These are phyloP conservation scores for Cydia pomonella DNA, from an alignment of 1,140 invertebrate genomes.

Conservation along the genomic window DNA sequence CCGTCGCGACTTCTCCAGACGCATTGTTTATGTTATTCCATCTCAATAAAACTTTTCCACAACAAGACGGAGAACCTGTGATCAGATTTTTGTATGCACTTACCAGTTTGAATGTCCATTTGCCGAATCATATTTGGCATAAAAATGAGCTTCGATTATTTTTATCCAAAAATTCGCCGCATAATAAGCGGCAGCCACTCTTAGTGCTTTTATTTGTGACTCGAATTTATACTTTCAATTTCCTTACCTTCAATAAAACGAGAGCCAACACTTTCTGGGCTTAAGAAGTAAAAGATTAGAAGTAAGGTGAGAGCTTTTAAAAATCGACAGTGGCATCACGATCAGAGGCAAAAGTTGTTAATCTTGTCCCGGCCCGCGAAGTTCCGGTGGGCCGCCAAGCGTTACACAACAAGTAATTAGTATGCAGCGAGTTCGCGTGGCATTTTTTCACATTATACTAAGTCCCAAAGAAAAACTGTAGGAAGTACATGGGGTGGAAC, in stretches of 20 bases:
- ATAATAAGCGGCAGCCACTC: conserved; percentile 62
- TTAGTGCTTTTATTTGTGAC: conserved; percentile 41
- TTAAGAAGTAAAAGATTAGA: conserved; percentile 53
- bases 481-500: conserved; percentile 56
- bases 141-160: conserved; percentile 73
- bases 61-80: conserved; percentile 11
- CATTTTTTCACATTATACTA: conserved; percentile 80
- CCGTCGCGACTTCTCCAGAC: conserved; percentile 11
- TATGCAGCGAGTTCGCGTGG: conserved; percentile 71
- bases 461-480: conserved; percentile 74
- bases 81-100: conserved; percentile 53
- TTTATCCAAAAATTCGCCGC: conserved; percentile 62
- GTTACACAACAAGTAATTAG: conserved; percentile 77
- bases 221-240: conserved; percentile 50
- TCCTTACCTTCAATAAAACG: conserved; percentile 54
- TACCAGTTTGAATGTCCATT: conserved; percentile 58
- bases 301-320: conserved; percentile 55
- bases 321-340: conserved; percentile 54
- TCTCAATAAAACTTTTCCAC: conserved; percentile 31
- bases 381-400: conserved; percentile 59
- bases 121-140: conserved; percentile 61
- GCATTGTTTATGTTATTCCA: conserved; percentile 27
- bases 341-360: conserved; percentile 72
- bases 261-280: conserved; percentile 37
- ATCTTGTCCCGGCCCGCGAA: conserved; percentile 64